Base-by-base conservation (phyloP, 1,140 invertebrate species). In the Stegodyphus mimosarum region DNA sequence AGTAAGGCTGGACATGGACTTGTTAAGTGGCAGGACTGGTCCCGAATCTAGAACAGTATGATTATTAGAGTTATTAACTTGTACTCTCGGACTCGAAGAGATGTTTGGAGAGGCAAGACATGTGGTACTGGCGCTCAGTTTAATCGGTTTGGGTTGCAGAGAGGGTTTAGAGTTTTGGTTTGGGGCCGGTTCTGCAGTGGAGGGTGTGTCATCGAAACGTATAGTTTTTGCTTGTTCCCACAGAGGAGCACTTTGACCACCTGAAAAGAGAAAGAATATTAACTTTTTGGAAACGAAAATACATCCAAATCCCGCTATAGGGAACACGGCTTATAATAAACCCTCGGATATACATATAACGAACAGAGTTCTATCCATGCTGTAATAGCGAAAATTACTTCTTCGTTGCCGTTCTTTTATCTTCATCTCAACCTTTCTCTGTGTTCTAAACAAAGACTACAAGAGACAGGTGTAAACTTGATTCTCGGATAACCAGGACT, bases 181-280 rank as follows among this genome's bases (percentile, higher is more conserved):
- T 64, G 66, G 6, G 13, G 17, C 2, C 7, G 81, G 17, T 4
- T 76, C 73, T 49, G 60, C 55, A 13, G 66, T 6, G 48, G 50
- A 18, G 7, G 67, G 33, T 10, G 63, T 55, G 66, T 77, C 83
- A 17, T 86, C 75, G 49, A 77, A 86, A n/a, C 75, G 83, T n/a
- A 86, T 78, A 15, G 74, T 86, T 64, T 86, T 86, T 2, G 83
- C 83, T 52, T 86, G 83, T 18, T 77, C 83, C 83, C 83, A 86
- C n/a, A 86, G 60, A 33, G 83, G 83, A 66, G 83, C 83, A 72
- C 70, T 71, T 48, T 81, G 78, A 33, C 74, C 73, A n/a, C 53
- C 55, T 78, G 74, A 1, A 63, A 72, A 33, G 48, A 77, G 48
- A 83, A 53, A 70, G n/a, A 60, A 60, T 33, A 33, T 33, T 33